Percentiles rank a stretch among this genome's conserved stretches.
phyloP scores from a whole-genome alignment of 2,797 vertebrate genomes.

The Chrosomus eos region DNA sequence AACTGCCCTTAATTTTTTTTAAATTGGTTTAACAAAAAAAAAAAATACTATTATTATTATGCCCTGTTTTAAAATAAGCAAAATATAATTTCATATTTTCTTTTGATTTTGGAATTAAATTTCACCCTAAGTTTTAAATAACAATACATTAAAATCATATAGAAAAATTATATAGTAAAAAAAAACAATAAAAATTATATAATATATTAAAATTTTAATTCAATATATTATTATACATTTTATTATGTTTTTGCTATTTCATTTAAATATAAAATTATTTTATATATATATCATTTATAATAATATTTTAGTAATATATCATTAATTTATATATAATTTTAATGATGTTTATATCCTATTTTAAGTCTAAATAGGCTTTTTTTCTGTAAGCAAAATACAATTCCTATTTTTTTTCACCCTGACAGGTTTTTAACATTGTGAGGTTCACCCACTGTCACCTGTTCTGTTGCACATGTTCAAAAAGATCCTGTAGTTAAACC shows the following conservation, averaged over 20 bases:
- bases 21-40: too few relatives aligned
- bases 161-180: too few relatives aligned
- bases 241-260: background rate
- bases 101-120: background rate
- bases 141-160: background rate
- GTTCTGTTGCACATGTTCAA: background rate
- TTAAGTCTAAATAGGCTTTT: background rate
- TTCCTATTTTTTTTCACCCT: background rate
- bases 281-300: background rate
- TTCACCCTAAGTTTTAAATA: background rate
- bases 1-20: background rate
- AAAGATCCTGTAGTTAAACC: background rate
- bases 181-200: background rate
- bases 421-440: background rate
- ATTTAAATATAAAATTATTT: background rate
- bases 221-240: background rate
- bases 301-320: too few relatives aligned
- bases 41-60: background rate
- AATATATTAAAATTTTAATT: too few relatives aligned
- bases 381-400: background rate
- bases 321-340: background rate
- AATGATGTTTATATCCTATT: background rate
- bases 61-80: background rate
- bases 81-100: background rate
- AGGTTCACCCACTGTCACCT: background rate